These are phyloP conservation scores for Enteromius thamalakanensis DNA, from an alignment of 2,797 vertebrate species.

Conservation along the genomic window DNA sequence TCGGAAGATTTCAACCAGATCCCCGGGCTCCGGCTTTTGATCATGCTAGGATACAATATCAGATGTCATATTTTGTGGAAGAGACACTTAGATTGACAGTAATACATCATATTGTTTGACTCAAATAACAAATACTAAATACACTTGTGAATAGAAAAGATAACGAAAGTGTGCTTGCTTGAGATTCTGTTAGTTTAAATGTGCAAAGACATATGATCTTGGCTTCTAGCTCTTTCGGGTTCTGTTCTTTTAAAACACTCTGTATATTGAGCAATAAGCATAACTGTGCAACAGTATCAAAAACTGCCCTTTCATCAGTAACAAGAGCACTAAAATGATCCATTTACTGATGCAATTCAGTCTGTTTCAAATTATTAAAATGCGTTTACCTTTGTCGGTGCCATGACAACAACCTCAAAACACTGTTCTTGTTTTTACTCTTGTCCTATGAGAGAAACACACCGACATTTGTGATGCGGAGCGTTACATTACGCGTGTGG, in stretches of 20 bases:
- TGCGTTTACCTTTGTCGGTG: slow-evolving; percentile 14
- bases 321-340: neutral
- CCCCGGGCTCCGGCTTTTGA: slow-evolving; percentile 73
- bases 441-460: neutral
- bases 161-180: neutral
- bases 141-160: neutral
- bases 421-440: neutral
- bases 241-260: neutral
- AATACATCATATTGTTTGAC: neutral
- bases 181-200: neutral
- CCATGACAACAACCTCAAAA: slow-evolving; percentile 3
- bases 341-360: neutral
- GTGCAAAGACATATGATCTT: neutral
- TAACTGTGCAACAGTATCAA: slow-evolving; percentile 15
- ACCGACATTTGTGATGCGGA: neutral
- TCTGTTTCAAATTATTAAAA: neutral
- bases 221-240: neutral
- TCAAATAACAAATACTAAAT: neutral
- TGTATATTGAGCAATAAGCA: neutral
- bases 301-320: neutral
- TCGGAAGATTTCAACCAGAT: slow-evolving; percentile 80
- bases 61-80: neutral
- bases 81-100: neutral
- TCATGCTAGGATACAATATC: slow-evolving; percentile 63
- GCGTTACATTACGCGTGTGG: neutral